These are phyloP conservation scores for Platycercus adscitus DNA, from an alignment of 2,113 vertebrate genomes.

Conservation along the genomic window DNA sequence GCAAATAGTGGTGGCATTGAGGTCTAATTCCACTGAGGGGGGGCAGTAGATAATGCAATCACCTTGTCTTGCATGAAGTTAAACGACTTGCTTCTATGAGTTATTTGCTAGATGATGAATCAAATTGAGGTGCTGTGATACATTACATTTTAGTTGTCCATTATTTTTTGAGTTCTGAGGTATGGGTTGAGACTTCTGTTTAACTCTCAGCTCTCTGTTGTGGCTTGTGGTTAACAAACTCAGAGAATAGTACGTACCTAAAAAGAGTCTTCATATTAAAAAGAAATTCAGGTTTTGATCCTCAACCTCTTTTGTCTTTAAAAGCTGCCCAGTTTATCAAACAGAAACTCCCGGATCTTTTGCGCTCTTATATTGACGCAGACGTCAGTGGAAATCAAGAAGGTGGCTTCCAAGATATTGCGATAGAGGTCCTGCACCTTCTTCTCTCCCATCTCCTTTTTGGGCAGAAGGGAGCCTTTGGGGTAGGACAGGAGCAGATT, in stretches of 20 bases:
- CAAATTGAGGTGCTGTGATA: neutral
- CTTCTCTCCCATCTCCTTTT: conserved; percentile 99
- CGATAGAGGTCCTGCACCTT: conserved; percentile 99
- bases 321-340: conserved; percentile 95
- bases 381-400: conserved; percentile 98
- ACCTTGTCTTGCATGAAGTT: neutral
- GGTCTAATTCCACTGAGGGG: neutral
- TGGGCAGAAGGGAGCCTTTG: conserved; percentile 98
- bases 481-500: conserved; percentile 98
- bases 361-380: conserved; percentile 98
- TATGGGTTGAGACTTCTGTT: neutral
- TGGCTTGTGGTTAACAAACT: neutral
- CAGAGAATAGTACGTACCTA: neutral
- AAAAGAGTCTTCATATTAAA: neutral
- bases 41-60: neutral
- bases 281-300: neutral
- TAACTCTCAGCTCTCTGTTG: neutral
- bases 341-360: conserved; percentile 98
- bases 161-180: neutral
- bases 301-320: conserved; percentile 2
- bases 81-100: neutral
- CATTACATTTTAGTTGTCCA: neutral
- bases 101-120: neutral
- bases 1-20: neutral
- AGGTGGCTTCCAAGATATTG: conserved; percentile 99